phyloP scores from a whole-genome alignment of 1,140 invertebrate genomes.

The Microplitis mediator region DNA sequence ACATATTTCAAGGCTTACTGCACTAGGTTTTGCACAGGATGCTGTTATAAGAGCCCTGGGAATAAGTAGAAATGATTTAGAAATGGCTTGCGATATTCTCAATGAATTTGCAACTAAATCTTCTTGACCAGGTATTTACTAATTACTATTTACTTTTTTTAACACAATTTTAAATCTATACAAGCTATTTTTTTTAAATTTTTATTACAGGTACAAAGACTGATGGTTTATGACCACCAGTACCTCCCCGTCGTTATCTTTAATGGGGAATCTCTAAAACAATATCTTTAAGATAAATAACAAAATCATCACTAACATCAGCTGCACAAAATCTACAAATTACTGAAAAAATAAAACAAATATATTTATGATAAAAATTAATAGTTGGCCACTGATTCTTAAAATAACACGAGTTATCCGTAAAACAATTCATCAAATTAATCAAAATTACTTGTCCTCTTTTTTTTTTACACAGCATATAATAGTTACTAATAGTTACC shows the following conservation, averaged over 20 bases:
- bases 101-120: constrained; percentile 85
- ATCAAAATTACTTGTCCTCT: no score
- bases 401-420: no score
- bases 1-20: constrained; percentile 84
- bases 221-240: constrained; percentile 43
- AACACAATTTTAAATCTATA: neutral
- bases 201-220: constrained; percentile 35
- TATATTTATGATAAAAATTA: no score
- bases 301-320: neutral
- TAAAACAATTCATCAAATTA: no score
- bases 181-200: constrained; percentile 1
- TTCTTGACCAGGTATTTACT: constrained; percentile 56
- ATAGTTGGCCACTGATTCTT: no score
- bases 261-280: constrained; percentile 27
- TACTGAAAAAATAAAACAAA: no score
- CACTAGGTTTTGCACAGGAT: constrained; percentile 87
- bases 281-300: constrained; percentile 21
- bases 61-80: constrained; percentile 89
- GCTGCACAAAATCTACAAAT: neutral
- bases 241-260: constrained; percentile 43
- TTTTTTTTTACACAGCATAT: no score
- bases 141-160: neutral
- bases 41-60: constrained; percentile 88
- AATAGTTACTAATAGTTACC: no score
- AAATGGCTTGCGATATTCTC: constrained; percentile 94